Conservation (phyloP, 2,113 vertebrate genomes). For the Myotis lucifugus region DNA sequence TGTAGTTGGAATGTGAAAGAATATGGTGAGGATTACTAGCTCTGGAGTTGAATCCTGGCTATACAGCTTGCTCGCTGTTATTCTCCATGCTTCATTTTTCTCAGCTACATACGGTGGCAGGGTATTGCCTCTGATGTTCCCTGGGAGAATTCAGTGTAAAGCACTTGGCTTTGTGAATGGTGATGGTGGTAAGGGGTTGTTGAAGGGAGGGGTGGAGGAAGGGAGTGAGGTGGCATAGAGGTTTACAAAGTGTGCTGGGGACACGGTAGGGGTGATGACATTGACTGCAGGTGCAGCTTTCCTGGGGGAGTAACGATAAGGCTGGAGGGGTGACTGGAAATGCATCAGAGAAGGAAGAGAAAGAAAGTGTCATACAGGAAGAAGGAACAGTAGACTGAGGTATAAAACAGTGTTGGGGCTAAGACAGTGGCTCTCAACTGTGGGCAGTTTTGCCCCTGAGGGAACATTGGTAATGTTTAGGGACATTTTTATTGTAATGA, state of each 20-base stretch:
- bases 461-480: not conserved
- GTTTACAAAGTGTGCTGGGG: not conserved
- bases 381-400: not conserved
- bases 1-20: not conserved
- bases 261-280: no score
- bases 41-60: not conserved
- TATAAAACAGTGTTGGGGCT: not conserved
- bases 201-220: not conserved
- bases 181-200: not conserved
- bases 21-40: rapidly evolving
- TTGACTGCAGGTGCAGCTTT: not conserved
- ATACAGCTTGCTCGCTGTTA: rapidly evolving
- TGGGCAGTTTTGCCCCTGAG: no score
- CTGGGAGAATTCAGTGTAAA: not conserved
- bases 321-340: not conserved
- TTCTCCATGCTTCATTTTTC: not conserved
- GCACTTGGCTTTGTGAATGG: not conserved
- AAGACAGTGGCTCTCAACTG: not conserved
- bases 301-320: rapidly evolving
- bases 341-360: not conserved
- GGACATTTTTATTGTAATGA: not conserved
- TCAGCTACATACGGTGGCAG: rapidly evolving
- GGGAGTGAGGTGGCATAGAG: not conserved
- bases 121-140: no score
- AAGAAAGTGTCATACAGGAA: not conserved